A percentile compares a stretch with the other conserved stretches of the same genome.
These are phyloP conservation scores for Tapirus terrestris DNA, from an alignment of 2,113 vertebrate species.

Conservation along the genomic window DNA sequence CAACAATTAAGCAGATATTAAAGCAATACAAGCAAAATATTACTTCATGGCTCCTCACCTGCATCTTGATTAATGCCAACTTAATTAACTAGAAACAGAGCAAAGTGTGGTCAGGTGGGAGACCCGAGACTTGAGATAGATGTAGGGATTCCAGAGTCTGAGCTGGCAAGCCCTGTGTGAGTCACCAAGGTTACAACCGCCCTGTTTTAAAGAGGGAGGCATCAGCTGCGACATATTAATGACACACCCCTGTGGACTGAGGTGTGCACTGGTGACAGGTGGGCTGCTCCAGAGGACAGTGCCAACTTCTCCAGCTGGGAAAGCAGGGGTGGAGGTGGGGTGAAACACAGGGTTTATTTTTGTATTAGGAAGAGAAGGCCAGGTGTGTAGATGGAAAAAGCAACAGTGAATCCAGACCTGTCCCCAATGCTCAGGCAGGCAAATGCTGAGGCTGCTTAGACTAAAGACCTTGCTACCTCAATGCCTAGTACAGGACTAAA, in stretches of 20 bases:
- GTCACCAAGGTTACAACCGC: conserved; percentile 65
- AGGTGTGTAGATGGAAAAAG: neutral
- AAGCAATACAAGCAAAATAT: conserved; percentile 25
- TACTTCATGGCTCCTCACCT: conserved; percentile 4
- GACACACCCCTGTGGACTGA: conserved; percentile 34
- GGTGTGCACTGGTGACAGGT: conserved; percentile 20
- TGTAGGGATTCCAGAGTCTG: neutral
- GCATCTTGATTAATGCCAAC: conserved; percentile 47
- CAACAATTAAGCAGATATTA: neutral
- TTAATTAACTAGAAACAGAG: conserved; percentile 52
- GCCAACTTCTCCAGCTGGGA: neutral
- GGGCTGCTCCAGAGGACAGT: conserved; percentile 36
- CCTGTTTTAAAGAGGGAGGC: conserved; percentile 44
- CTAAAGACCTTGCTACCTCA: neutral
- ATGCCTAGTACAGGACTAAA: neutral
- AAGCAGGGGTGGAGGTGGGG: neutral
- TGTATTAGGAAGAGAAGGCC: neutral
- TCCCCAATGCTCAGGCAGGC: accelerated
- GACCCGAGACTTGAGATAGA: neutral
- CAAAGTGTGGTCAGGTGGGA: conserved; percentile 30
- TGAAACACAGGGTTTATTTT: neutral
- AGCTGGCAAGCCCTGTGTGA: neutral
- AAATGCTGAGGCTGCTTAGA: neutral
- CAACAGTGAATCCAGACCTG: neutral
- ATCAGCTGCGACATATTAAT: conserved; percentile 60